Base-by-base conservation (phyloP, 2,888 invertebrate species). In the Spodoptera exigua region DNA sequence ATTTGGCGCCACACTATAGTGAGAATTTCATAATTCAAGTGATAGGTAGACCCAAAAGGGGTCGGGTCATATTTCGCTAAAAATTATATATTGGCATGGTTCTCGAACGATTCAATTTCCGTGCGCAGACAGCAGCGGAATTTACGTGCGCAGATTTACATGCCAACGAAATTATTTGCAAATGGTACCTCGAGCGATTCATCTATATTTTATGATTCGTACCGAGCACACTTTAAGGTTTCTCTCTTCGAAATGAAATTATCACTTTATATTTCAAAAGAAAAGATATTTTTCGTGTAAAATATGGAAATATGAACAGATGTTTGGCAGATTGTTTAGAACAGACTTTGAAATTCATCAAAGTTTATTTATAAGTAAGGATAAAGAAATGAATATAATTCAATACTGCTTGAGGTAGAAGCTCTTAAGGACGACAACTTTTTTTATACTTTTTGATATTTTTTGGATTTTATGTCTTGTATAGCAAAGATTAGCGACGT, bases 91-190 rank as follows among this genome's bases (percentile, higher is more conserved):
- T 91, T 86, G 89, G 85, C 85, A 89, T 89, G 89, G 89, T 90
- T 88, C 87, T 89, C 85, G 86, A 90, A 90, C 91, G 89, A 91
- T 93, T 92, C 92, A 92, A 93, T 93, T 93, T 93, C 93, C 93
- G 89, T 86, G 88, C 89, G 89, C 89, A 91, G 92, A 92, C 93
- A 93, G 92, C 87, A 85, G 80, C 82, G 84, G 86, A 91, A 93
- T 93, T 92, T 93, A 93, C 92, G 92, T 89, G 91, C 89, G 85
- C 90, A 89, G 90, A 92, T 93, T 92, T 92, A 92, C 90, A 91
- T 90, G 88, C 88, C 89, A 86, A 86, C 88, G 89, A 89, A 92
- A 92, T 92, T 91, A 91, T 92, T 92, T 89, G 87, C 88, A 91
- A 92, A 91, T 87, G 88, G 87, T 85, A 87, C 87, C 86, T 87